A percentile compares a stretch with the other conserved stretches of the same genome.
Conservation (phyloP, 2,797 vertebrate species). For the Channallabes apus region DNA sequence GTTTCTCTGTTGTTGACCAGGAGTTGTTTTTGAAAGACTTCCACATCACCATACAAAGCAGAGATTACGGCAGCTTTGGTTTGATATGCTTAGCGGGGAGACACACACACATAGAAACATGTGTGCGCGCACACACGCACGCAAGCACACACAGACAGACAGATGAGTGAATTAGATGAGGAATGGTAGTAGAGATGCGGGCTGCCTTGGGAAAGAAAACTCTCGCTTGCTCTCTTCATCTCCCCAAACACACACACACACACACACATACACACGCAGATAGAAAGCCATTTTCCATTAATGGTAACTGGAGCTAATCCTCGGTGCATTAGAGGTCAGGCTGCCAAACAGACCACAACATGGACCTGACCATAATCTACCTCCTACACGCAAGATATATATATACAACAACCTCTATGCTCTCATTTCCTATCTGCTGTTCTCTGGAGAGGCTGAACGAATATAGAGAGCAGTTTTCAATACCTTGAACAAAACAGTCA, state of each 20-base stretch:
- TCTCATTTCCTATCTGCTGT: constrained; percentile 10
- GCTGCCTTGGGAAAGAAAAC: constrained; percentile 36
- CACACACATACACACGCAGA: constrained; percentile 17
- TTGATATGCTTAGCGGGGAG: constrained; percentile 37
- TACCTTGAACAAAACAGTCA: constrained; percentile 5
- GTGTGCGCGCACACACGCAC: constrained; percentile 23
- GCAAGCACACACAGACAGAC: constrained; percentile 27
- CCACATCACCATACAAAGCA: constrained; percentile 38
- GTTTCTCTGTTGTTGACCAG: constrained; percentile 25
- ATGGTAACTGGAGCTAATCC: constrained; percentile 60
- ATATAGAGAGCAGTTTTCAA: constrained; percentile 1
- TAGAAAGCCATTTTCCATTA: constrained; percentile 57
- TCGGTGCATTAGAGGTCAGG: constrained; percentile 53
- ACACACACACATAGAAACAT: constrained; percentile 30
- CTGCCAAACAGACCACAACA: constrained; percentile 51
- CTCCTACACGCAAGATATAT: constrained; percentile 43
- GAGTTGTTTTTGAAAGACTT: constrained; percentile 45
- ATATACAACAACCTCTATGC: constrained; percentile 2
- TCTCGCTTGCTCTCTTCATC: not conserved
- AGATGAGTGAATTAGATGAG: constrained; percentile 22
- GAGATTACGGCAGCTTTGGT: constrained; percentile 32
- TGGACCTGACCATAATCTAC: constrained; percentile 47
- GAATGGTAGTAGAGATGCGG: constrained; percentile 8
- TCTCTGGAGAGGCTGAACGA: not conserved
- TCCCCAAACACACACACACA: constrained; percentile 20